Base-by-base conservation (phyloP, 1,140 invertebrate genomes). In the Goniozus legneri region DNA sequence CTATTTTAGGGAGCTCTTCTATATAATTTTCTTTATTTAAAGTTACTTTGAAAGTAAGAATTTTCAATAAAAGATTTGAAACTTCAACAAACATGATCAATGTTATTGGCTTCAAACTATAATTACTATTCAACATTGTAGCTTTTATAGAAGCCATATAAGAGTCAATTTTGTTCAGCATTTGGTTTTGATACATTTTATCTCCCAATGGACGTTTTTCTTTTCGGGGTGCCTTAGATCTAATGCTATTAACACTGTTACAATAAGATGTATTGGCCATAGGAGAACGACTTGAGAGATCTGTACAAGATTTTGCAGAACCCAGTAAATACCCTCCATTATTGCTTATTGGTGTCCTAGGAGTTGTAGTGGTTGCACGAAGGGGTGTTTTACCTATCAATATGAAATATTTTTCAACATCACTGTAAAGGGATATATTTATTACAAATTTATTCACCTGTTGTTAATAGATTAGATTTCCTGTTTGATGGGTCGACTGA, bases 1-100 rank as follows among this genome's bases (percentile, higher is more conserved):
- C 69, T 39, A 77, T 55, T 50, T 75, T 71, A 16, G 80, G 81
- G n/a, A 82, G 18, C 44, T 70, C 59, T 4, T 74, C 73, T 3
- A 69, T 48, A 21, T 74, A 76, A 63, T 73, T 74, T 3, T 19
- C 10, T 2, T 47, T 18, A 3, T 55, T 69, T n/a, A 75, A 18
- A 2, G 47, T 37, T n/a, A 60, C 51, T 30, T 65, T 64, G 2
- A 67, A 45, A 8, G 64, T 57, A 0, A 74, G 30, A 1, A 57
- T 24, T 33, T 64, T 54, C 2, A 72, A 3, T 10, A 76, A 38
- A 12, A 55, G 50, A 38, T 52, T 54, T 10, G 66, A 62, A 8
- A 56, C 52, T 4, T 69, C 65, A 1, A 73, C 61, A 48, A 76
- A 74, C 37, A 67, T 66, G 50, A 71, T 73, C 10, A 75, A 46